Evolutionary conservation across 2,888 invertebrate genomes (phyloP).

Genomic region (Electrophaes corylata): DNA sequence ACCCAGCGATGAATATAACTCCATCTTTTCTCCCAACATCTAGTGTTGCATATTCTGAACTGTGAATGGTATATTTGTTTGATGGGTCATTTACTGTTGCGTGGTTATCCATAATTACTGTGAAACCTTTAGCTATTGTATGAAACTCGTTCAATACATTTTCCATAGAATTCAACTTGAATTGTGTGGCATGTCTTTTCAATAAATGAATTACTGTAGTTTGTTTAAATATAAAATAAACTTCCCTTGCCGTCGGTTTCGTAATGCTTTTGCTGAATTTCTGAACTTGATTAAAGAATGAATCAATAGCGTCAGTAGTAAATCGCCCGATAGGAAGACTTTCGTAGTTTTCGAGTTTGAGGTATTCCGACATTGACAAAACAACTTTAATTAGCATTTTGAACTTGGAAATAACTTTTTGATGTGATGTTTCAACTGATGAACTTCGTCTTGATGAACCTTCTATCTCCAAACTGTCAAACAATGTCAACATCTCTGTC

Average conservation of each 20-base stretch:
- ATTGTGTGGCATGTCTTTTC: constrained; percentile 8
- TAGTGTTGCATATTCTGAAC: constrained; percentile 23
- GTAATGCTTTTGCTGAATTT: constrained; percentile 16
- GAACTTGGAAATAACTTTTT: constrained; percentile 6
- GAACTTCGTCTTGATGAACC: not conserved
- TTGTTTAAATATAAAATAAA: constrained; percentile 27
- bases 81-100: not conserved
- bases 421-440: not conserved
- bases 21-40: constrained; percentile 22
- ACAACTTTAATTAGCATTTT: constrained; percentile 15
- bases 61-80: not conserved
- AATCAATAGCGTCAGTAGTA: constrained; percentile 8
- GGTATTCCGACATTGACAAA: constrained; percentile 13
- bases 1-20: constrained; percentile 30
- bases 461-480: constrained; percentile 16
- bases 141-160: constrained; percentile 14
- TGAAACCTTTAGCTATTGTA: constrained; percentile 1
- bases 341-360: constrained; percentile 5
- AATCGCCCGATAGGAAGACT: constrained; percentile 22
- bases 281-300: constrained; percentile 24
- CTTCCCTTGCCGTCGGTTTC: constrained; percentile 25
- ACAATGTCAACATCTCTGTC: constrained; percentile 6
- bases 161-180: constrained; percentile 7
- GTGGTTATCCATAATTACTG: not conserved
- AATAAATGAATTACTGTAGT: constrained; percentile 23